Base-by-base conservation (phyloP, 2,113 vertebrate genomes). In the Semicossyphus pulcher region DNA sequence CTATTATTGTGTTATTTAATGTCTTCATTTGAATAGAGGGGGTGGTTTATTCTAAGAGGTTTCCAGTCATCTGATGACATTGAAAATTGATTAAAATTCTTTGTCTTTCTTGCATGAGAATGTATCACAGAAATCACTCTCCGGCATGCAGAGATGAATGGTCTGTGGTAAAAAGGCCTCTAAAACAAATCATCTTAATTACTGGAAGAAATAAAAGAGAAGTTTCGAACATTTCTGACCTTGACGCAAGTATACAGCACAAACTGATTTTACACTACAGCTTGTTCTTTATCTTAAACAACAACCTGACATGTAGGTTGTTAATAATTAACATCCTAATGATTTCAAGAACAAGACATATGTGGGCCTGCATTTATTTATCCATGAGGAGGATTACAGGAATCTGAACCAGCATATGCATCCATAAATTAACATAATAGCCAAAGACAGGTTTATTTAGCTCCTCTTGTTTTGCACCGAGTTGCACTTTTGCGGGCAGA, bases 401-500 rank as follows among this genome's bases (percentile, higher is more conserved):
- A 15, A 20, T n/a, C 10, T 32, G 6, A 21, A 48, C 7, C 12
- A 42, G 34, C 29, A 41, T 15, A 44, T 21, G 5, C n/a, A 49
- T 34, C 42, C 11, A 66, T 26, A 3, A 7, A 44, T 67, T 36
- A 36, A 23, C 54, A 41, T 66, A 52, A 58, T 47, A 18, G 20
- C 12, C 5, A 51, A 18, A 0, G 10, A 34, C 16, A 45, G 1
- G 1, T 66, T 42, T 10, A 10, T 39, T 53, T 52, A 26, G 7
- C 12, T 36, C 2, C 18, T 20, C 7, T n/a, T 45, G 47, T 37
- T 52, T 51, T 58, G n/a, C 41, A 7, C 4, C 7, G 20, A 7
- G 7, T 59, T 65, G 23, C n/a, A 39, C 25, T 74, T 65, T 26
- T 41, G 60, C 29, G 14, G 16, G 32, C 31, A 29, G 23, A n/a